A percentile compares a stretch with the other conserved stretches of the same genome.
These are phyloP conservation scores for Trichoplusia ni DNA, from an alignment of 1,140 invertebrate genomes.

Conservation along the genomic window DNA sequence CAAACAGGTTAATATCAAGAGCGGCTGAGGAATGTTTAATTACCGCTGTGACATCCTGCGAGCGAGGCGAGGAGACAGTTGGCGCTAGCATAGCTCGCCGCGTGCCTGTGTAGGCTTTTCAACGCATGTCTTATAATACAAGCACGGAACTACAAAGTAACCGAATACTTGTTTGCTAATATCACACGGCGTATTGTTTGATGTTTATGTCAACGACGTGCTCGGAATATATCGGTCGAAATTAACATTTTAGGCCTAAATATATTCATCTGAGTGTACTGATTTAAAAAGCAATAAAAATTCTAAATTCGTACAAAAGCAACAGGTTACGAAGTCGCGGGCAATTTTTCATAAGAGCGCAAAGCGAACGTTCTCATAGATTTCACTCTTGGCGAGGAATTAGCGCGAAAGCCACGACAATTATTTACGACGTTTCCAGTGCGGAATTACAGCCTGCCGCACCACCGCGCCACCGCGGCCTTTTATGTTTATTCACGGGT, in stretches of 20 bases:
- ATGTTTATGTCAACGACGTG: background rate
- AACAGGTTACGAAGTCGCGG: constrained; percentile 51
- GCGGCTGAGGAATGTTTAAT: constrained; percentile 70
- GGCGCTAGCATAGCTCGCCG: constrained; percentile 34
- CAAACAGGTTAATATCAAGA: constrained; percentile 65
- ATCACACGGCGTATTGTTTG: background rate
- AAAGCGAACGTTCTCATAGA: constrained; percentile 57
- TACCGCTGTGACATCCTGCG: constrained; percentile 59
- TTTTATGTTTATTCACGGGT: constrained; percentile 73
- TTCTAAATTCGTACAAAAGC: constrained; percentile 32
- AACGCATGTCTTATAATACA: constrained; percentile 3
- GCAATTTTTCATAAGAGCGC: constrained; percentile 46
- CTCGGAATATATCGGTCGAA: background rate
- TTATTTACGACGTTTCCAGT: constrained; percentile 68
- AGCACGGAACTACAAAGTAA: background rate
- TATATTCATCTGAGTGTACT: background rate
- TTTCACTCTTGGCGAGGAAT: constrained; percentile 63
- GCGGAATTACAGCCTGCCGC: constrained; percentile 57
- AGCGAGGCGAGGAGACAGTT: constrained; percentile 41
- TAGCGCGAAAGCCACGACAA: constrained; percentile 64
- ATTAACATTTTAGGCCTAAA: background rate
- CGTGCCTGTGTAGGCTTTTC: constrained; percentile 32
- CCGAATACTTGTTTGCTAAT: background rate
- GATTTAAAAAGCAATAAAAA: constrained; percentile 30
- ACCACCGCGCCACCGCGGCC: constrained; percentile 41